phyloP scores from a whole-genome alignment of 2,113 vertebrate species.

The Sinocyclocheilus anshuiensis region DNA sequence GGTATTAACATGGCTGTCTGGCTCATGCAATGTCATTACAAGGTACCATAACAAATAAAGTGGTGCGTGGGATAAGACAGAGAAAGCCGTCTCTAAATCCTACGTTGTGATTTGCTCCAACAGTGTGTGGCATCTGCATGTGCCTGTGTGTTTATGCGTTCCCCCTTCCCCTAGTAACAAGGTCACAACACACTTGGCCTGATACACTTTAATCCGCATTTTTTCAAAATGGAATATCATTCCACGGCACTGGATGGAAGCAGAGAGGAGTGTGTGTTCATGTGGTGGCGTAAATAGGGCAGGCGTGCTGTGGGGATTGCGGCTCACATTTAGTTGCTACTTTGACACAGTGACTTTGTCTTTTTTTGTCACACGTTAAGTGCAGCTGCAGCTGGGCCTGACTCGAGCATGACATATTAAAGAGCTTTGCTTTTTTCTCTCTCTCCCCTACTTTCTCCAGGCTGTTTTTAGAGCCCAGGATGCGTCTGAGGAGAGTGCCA shows the following conservation, averaged over 20 bases:
- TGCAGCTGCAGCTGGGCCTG: conserved; percentile 62
- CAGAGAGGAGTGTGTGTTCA: conserved; percentile 52
- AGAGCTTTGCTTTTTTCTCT: conserved; percentile 65
- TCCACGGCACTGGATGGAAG: conserved; percentile 67
- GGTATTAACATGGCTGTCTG: conserved; percentile 3
- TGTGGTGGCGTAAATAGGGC: conserved; percentile 68
- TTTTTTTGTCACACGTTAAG: conserved; percentile 68
- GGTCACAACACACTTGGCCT: conserved; percentile 75
- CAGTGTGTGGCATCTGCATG: conserved; percentile 54
- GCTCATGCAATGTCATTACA: conserved; percentile 16
- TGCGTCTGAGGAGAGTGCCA: conserved; percentile 50
- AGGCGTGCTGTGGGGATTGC: conserved; percentile 66
- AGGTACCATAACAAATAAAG: conserved; percentile 31
- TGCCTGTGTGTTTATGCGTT: conserved; percentile 45
- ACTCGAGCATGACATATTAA: conserved; percentile 67
- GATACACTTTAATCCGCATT: conserved; percentile 78
- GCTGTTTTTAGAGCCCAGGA: conserved; percentile 47
- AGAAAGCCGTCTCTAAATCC: conserved; percentile 26
- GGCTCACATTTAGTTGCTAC: conserved; percentile 68
- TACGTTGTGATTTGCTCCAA: conserved; percentile 44
- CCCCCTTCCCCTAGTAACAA: conserved; percentile 68
- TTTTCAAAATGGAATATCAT: conserved; percentile 76
- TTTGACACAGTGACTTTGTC: conserved; percentile 72
- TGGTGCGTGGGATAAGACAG: conserved; percentile 26
- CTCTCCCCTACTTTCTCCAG: conserved; percentile 25